These are phyloP conservation scores for Oryzias celebensis DNA, from an alignment of 2,113 vertebrate species.

Conservation along the genomic window DNA sequence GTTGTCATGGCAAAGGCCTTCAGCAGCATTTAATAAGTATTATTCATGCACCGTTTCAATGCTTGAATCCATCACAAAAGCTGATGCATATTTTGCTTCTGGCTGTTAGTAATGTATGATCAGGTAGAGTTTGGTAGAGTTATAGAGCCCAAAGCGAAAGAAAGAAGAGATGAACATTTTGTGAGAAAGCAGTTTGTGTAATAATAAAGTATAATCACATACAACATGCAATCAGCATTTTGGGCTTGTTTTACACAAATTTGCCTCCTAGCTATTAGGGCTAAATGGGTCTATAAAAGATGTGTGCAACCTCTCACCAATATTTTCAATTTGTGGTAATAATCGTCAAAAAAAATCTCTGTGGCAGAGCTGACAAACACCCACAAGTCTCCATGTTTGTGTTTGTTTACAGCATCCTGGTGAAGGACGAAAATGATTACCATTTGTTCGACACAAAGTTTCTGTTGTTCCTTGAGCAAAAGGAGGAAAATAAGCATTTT, in stretches of 20 bases:
- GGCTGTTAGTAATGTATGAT: slow-evolving; percentile 42
- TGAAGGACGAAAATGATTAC: slow-evolving; percentile 40
- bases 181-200: slow-evolving; percentile 34
- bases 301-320: slow-evolving; percentile 20
- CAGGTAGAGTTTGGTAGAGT: slow-evolving; percentile 31
- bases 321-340: slow-evolving; percentile 25
- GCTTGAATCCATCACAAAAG: slow-evolving; percentile 33
- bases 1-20: slow-evolving; percentile 13
- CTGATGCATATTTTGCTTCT: slow-evolving; percentile 30
- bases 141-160: slow-evolving; percentile 37
- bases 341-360: neutral
- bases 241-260: slow-evolving; percentile 40
- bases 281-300: slow-evolving; percentile 1
- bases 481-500: slow-evolving; percentile 21
- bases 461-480: slow-evolving; percentile 29
- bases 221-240: slow-evolving; percentile 43
- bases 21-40: slow-evolving; percentile 41
- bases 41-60: slow-evolving; percentile 41
- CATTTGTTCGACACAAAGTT: slow-evolving; percentile 54
- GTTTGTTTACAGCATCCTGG: slow-evolving; percentile 47
- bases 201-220: slow-evolving; percentile 43
- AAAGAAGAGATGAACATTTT: slow-evolving; percentile 18
- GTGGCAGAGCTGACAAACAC: slow-evolving; percentile 1
- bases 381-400: slow-evolving; percentile 3
- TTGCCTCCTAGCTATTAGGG: slow-evolving; percentile 25